Percentiles rank a stretch among this genome's conserved stretches.
Evolutionary conservation across 1,140 invertebrate species (phyloP).

Genomic region (Papilio aristodemus): DNA sequence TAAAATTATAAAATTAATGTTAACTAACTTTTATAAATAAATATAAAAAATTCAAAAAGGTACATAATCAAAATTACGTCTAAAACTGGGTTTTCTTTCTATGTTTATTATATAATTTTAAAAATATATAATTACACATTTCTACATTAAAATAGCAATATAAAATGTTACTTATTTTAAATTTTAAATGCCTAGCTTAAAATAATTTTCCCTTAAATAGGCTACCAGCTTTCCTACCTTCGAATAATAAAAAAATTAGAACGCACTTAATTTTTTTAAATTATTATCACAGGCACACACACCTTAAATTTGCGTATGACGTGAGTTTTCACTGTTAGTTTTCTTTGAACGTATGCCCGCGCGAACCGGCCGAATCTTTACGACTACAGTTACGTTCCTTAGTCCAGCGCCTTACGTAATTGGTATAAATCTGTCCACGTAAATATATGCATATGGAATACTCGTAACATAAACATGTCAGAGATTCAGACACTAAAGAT

Average conservation of each 20-base stretch:
- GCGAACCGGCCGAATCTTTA: conserved; percentile 4
- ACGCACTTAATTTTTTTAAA: background rate
- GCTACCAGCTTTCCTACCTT: too few species aligned
- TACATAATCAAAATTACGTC: too few species aligned
- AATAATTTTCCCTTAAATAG: too few species aligned
- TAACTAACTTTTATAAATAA: too few species aligned
- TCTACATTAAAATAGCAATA: too few species aligned
- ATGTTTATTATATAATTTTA: too few species aligned
- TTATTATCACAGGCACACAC: background rate
- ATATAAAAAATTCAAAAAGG: too few species aligned
- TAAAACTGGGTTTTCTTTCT: too few species aligned
- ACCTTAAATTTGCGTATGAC: background rate
- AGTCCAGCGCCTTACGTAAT: conserved; percentile 16
- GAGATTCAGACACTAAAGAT: background rate
- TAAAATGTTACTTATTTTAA: too few species aligned
- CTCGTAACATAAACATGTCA: conserved; percentile 19
- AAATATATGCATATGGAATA: conserved; percentile 2
- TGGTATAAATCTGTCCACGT: conserved; percentile 19
- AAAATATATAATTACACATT: too few species aligned
- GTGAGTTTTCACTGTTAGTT: conserved; percentile 16
- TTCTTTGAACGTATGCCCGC: conserved; percentile 2
- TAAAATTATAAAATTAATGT: too few species aligned
- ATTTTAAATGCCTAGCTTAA: too few species aligned
- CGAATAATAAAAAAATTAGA: background rate
- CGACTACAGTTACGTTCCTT: background rate